These are phyloP conservation scores for Solea senegalensis DNA, from an alignment of 2,113 vertebrate species.

Conservation along the genomic window DNA sequence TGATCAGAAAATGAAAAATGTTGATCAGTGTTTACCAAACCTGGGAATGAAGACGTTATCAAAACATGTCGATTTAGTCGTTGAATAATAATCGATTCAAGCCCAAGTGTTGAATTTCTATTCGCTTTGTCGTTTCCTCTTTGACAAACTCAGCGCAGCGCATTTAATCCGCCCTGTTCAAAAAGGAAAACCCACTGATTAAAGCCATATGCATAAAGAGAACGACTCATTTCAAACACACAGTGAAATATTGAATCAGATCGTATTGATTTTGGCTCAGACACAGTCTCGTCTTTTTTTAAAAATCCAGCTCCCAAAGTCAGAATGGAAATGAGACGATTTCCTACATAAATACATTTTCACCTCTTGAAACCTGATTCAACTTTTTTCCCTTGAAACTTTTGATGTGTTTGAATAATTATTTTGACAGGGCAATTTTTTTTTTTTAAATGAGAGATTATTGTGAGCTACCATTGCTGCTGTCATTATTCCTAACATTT, in stretches of 20 bases:
- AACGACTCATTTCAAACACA: constrained; percentile 26
- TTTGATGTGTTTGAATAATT: background rate
- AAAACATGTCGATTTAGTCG: too few relatives aligned
- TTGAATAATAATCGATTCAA: too few relatives aligned
- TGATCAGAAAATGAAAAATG: too few relatives aligned
- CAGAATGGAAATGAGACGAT: constrained; percentile 8
- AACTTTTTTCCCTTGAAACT: background rate
- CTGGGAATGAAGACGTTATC: too few relatives aligned
- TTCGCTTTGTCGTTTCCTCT: constrained; percentile 12
- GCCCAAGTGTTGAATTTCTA: background rate
- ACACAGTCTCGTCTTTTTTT: constrained; percentile 4
- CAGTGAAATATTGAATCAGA: constrained; percentile 48
- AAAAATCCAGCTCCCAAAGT: constrained; percentile 7
- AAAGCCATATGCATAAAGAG: constrained; percentile 10
- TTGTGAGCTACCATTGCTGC: too few relatives aligned
- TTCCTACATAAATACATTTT: constrained; percentile 23
- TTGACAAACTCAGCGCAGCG: background rate
- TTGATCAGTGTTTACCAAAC: too few relatives aligned
- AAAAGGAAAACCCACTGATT: constrained; percentile 16
- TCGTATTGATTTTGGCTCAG: constrained; percentile 31
- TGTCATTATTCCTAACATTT: too few relatives aligned
- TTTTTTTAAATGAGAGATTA: too few relatives aligned
- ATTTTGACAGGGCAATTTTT: too few relatives aligned
- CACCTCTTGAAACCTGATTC: background rate
- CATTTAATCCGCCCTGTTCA: background rate